Evolutionary conservation across 2,113 vertebrate genomes (phyloP).

Genomic region (Myotis davidii): DNA sequence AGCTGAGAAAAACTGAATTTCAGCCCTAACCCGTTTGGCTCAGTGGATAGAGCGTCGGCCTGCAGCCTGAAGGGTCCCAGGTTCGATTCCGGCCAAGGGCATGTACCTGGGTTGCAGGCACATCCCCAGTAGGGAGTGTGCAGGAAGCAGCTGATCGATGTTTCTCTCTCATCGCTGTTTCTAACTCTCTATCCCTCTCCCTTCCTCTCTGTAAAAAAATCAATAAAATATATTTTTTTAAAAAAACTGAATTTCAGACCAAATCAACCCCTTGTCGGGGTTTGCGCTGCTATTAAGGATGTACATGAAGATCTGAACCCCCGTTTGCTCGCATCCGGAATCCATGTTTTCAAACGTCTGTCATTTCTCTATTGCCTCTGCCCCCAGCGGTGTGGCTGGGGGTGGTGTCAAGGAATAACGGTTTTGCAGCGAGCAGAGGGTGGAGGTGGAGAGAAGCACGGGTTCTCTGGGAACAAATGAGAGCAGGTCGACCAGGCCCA

Average conservation of each 20-base stretch:
- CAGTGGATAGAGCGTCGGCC: no score
- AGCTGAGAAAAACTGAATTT: neutral
- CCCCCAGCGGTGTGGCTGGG: neutral
- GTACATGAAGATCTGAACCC: neutral
- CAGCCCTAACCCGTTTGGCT: no score
- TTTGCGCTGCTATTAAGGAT: neutral
- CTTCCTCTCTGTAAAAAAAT: no score
- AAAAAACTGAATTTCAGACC: neutral
- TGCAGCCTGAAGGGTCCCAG: no score
- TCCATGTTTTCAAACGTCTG: neutral
- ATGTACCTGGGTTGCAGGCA: no score
- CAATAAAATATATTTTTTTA: no score
- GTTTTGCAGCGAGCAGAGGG: neutral
- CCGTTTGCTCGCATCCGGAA: neutral
- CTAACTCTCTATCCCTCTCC: no score
- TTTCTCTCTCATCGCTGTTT: no score
- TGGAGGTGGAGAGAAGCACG: neutral
- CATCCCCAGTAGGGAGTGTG: no score
- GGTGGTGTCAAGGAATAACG: neutral
- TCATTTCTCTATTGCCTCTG: neutral
- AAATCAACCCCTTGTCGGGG: neutral
- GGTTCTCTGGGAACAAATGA: neutral
- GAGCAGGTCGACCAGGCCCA: rapidly evolving
- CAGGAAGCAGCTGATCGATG: no score
- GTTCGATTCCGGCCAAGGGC: no score